phyloP scores from a whole-genome alignment of 1,140 invertebrate genomes.

The Pinna nobilis region DNA sequence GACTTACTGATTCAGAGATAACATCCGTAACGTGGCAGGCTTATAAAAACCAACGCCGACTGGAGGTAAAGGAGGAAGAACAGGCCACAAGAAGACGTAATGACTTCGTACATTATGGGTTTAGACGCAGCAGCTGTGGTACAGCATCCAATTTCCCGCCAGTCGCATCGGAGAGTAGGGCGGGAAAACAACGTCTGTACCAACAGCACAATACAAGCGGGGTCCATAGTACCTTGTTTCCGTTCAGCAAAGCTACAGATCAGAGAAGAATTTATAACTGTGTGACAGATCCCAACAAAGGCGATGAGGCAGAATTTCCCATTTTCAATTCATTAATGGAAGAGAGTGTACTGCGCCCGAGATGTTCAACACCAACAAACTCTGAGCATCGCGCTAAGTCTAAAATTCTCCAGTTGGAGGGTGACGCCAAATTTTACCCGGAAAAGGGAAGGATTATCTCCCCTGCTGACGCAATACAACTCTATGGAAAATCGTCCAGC shows the following conservation, averaged over 20 bases:
- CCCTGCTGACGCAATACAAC: constrained; percentile 34
- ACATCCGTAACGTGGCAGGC: constrained; percentile 39
- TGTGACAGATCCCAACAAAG: neutral
- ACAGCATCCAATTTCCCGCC: no score
- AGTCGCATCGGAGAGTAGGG: no score
- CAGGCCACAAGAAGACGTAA: neutral
- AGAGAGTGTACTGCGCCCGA: neutral
- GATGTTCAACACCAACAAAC: constrained; percentile 33
- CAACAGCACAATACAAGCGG: no score
- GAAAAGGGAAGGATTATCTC: constrained; percentile 20
- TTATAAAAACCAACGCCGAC: constrained; percentile 16
- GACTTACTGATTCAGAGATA: constrained; percentile 26
- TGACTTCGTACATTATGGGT: no score
- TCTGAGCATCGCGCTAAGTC: constrained; percentile 17
- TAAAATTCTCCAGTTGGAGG: constrained; percentile 10
- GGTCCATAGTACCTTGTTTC: no score
- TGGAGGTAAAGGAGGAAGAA: constrained; percentile 10
- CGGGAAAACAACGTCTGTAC: no score
- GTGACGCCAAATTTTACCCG: constrained; percentile 12
- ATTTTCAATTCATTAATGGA: constrained; percentile 32
- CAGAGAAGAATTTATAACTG: constrained; percentile 12
- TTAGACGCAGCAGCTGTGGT: no score
- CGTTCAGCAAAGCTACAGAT: constrained; percentile 25
- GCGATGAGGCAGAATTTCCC: constrained; percentile 18
- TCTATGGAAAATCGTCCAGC: constrained; percentile 17